A percentile compares a stretch with the other conserved stretches of the same genome.
Evolutionary conservation across 1,140 invertebrate species (phyloP).

Genomic region (Chironomus tepperi): DNA sequence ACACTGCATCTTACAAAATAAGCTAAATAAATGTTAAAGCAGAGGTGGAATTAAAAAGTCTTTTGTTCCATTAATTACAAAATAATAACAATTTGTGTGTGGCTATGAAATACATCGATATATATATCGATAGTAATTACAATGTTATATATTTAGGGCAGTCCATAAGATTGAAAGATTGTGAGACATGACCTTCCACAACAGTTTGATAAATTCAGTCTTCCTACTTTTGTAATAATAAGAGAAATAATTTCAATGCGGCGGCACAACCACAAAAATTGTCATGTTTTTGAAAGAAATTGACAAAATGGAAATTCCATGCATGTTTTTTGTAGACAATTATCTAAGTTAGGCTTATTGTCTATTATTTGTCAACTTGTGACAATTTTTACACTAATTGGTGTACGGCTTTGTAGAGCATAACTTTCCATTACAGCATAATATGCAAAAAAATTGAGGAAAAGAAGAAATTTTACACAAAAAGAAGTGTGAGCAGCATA

Average conservation of each 20-base stretch:
- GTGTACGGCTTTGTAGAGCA: background rate
- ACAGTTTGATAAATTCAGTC: too few relatives aligned
- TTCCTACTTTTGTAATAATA: background rate
- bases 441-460: background rate
- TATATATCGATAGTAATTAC: background rate
- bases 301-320: background rate
- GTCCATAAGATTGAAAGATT: background rate
- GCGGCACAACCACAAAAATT: too few relatives aligned
- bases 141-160: too few relatives aligned
- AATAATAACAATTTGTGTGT: background rate
- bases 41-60: background rate
- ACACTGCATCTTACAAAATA: too few relatives aligned
- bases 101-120: background rate
- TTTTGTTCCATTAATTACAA: slow-evolving; percentile 14
- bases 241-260: too few relatives aligned
- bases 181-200: background rate
- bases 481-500: too few relatives aligned
- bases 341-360: background rate
- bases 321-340: background rate
- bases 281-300: too few relatives aligned
- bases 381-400: slow-evolving; percentile 4
- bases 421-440: background rate
- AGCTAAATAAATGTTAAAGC: background rate
- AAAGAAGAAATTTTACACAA: background rate
- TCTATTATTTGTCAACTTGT: slow-evolving; percentile 14